Evolutionary conservation across 2,888 invertebrate species (phyloP).

Genomic region (Fissipunctia ypsillon): DNA sequence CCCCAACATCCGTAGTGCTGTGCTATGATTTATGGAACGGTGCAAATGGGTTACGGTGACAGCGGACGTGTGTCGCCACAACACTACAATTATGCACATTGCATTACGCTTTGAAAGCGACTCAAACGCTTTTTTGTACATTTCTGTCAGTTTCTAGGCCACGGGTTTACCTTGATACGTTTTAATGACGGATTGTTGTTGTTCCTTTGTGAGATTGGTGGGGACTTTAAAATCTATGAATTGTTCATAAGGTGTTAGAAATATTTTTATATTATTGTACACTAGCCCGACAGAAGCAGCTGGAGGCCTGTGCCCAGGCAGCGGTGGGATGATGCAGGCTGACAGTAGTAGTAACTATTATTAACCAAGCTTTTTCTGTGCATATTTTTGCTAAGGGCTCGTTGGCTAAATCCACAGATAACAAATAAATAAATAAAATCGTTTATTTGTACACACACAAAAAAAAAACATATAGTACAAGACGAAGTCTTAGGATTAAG

Average conservation of each 20-base stretch:
- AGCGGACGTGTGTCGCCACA: slow-evolving; percentile 73
- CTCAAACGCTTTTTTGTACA: slow-evolving; percentile 57
- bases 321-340: too few species aligned
- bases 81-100: slow-evolving; percentile 81
- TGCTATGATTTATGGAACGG: slow-evolving; percentile 86
- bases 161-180: slow-evolving; percentile 29
- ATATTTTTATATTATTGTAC: too few species aligned
- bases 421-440: too few species aligned
- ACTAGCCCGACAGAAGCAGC: neutral
- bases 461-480: too few species aligned
- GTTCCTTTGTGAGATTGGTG: neutral
- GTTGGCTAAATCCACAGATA: too few species aligned
- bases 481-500: too few species aligned
- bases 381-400: too few species aligned
- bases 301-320: neutral
- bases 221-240: neutral
- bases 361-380: too few species aligned
- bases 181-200: slow-evolving; percentile 8
- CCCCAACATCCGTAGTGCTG: slow-evolving; percentile 65
- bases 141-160: slow-evolving; percentile 54
- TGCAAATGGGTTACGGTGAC: slow-evolving; percentile 89
- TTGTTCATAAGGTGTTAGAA: neutral
- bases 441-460: too few species aligned
- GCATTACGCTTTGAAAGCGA: slow-evolving; percentile 70
- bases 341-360: too few species aligned